Percentiles rank a stretch among this genome's conserved stretches.
Conservation (phyloP, 1,140 invertebrate genomes). For the Oryzaephilus surinamensis region DNA sequence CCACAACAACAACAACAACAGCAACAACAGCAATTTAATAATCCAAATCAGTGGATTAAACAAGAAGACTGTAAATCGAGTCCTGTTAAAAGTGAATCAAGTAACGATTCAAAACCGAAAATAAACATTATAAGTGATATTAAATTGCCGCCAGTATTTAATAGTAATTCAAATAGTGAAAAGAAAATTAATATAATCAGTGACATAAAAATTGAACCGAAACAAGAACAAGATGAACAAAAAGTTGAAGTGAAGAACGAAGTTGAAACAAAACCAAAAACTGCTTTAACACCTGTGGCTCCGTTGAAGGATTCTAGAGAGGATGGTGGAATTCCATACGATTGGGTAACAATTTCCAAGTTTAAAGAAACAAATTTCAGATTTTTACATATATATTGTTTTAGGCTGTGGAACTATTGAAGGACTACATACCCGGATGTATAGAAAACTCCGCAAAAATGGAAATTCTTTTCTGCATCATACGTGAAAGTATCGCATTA, state of each 20-base stretch:
- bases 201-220: conserved; percentile 33
- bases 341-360: conserved; percentile 60
- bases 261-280: conserved; percentile 32
- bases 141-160: conserved; percentile 27
- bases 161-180: conserved; percentile 12
- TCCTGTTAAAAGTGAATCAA: conserved; percentile 23
- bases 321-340: conserved; percentile 70
- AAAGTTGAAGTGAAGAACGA: conserved; percentile 31
- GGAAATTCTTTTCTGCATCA: conserved; percentile 84
- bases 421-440: conserved; percentile 77
- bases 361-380: neutral
- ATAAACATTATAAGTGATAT: conserved; percentile 37
- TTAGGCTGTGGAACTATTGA: conserved; percentile 72
- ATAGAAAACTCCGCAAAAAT: conserved; percentile 94
- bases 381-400: conserved; percentile 27
- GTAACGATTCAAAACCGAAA: conserved; percentile 30
- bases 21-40: conserved; percentile 12
- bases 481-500: conserved; percentile 76
- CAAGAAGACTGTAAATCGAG: conserved; percentile 18
- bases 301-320: conserved; percentile 41
- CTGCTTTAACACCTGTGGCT: conserved; percentile 2
- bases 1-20: conserved; percentile 2
- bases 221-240: conserved; percentile 26
- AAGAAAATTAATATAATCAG: conserved; percentile 36
- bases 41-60: conserved; percentile 23